A percentile compares a stretch with the other conserved stretches of the same genome.
These are phyloP conservation scores for Sinonovacula constricta DNA, from an alignment of 1,140 invertebrate species.

Conservation along the genomic window DNA sequence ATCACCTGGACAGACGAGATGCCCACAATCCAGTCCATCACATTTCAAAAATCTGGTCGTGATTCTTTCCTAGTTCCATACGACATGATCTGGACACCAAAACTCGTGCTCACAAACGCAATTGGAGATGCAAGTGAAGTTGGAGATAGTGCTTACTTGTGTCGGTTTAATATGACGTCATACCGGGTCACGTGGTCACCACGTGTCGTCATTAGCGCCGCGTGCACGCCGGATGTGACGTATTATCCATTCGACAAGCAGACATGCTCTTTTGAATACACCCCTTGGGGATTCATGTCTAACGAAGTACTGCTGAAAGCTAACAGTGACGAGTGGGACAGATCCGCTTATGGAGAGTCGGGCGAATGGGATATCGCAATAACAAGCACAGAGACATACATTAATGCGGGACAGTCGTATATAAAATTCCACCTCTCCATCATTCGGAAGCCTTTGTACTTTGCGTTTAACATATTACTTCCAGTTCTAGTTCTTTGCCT, in stretches of 20 bases:
- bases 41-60: neutral
- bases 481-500: slow-evolving; percentile 14
- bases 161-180: neutral
- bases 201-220: neutral
- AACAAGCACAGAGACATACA: neutral
- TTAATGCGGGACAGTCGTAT: neutral
- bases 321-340: neutral
- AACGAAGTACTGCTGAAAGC: neutral
- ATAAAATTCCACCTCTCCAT: neutral
- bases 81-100: slow-evolving; percentile 20
- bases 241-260: slow-evolving; percentile 36
- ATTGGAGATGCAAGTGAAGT: neutral
- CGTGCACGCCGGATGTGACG: slow-evolving; percentile 24
- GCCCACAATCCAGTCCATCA: neutral
- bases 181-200: slow-evolving; percentile 10
- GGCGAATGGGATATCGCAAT: slow-evolving; percentile 18
- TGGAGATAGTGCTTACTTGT: slow-evolving; percentile 6
- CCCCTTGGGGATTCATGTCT: neutral
- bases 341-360: neutral
- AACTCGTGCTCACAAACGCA: slow-evolving; percentile 9
- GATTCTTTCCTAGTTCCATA: neutral
- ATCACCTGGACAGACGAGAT: slow-evolving; percentile 18
- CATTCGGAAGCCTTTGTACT: slow-evolving; percentile 11
- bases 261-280: slow-evolving; percentile 9
- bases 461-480: slow-evolving; percentile 22